Evolutionary conservation across 2,888 invertebrate species (phyloP).

Genomic region (Oligia strigilis): DNA sequence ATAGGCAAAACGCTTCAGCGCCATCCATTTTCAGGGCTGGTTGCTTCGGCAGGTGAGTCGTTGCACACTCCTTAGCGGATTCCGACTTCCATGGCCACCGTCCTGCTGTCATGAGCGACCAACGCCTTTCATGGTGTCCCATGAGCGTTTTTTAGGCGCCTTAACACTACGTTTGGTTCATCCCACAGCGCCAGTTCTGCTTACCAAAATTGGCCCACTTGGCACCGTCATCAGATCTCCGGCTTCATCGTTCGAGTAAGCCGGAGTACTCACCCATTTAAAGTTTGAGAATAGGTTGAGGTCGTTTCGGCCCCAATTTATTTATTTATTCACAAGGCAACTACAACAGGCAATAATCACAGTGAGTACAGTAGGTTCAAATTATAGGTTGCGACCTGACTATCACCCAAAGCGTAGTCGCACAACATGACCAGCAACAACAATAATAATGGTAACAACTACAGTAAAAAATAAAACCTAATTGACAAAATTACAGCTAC

Average conservation of each 20-base stretch:
- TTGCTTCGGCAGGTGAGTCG: conserved; percentile 88
- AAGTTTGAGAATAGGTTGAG: too few species aligned
- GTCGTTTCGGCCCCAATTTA: too few species aligned
- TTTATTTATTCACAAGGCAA: too few species aligned
- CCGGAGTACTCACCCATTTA: conserved; percentile 81
- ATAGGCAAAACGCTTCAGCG: conserved; percentile 85
- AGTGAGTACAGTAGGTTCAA: too few species aligned
- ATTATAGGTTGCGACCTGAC: too few species aligned
- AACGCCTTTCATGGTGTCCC: conserved; percentile 42
- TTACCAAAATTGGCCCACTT: conserved; percentile 94
- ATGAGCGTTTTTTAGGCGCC: conserved; percentile 91
- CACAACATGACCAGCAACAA: too few species aligned
- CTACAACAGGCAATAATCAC: too few species aligned
- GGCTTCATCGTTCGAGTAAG: conserved; percentile 90
- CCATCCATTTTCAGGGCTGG: conserved; percentile 39
- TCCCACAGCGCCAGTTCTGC: conserved; percentile 95
- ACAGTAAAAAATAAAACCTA: too few species aligned
- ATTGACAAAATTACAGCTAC: too few species aligned
- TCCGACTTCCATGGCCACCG: conserved; percentile 59
- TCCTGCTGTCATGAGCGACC: conserved; percentile 26
- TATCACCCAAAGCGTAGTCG: too few species aligned
- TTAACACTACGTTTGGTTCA: conserved; percentile 94
- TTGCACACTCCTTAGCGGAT: conserved; percentile 79
- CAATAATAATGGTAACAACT: too few species aligned
- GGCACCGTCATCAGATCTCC: conserved; percentile 90